phyloP scores from a whole-genome alignment of 2,113 vertebrate species.

The Drymodes brunneopygia region DNA sequence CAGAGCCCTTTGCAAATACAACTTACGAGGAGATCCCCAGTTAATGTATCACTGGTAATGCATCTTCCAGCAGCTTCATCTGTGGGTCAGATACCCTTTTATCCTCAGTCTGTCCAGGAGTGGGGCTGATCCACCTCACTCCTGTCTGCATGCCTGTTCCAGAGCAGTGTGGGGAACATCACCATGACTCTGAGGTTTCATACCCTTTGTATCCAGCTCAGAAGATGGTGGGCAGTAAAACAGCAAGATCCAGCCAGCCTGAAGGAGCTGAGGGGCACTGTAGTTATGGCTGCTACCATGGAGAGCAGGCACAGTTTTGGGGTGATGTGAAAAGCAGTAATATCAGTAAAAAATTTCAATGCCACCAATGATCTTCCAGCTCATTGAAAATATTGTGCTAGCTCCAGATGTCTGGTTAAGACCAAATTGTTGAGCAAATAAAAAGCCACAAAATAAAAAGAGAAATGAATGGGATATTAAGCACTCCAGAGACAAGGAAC shows the following conservation, averaged over 20 bases:
- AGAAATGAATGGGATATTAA: not conserved
- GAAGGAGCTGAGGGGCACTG: not conserved
- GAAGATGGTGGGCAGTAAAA: not conserved
- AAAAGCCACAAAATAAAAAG: not conserved
- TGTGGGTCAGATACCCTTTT: not conserved
- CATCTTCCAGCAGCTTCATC: not conserved
- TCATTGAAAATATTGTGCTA: not conserved
- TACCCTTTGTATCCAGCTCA: not conserved
- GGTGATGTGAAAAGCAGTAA: not conserved
- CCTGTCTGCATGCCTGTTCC: not conserved
- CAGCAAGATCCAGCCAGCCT: not conserved
- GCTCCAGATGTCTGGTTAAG: not conserved
- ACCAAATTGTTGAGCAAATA: not conserved
- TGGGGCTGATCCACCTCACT: not conserved
- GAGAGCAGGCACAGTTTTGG: not conserved
- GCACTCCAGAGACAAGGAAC: not conserved
- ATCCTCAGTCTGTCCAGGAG: not conserved
- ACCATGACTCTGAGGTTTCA: not conserved
- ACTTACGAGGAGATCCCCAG: rapidly evolving
- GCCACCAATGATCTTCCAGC: not conserved
- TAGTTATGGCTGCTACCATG: not conserved
- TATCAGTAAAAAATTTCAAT: not conserved
- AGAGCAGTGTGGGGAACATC: not conserved
- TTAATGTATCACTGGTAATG: not conserved
- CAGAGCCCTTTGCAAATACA: not conserved